Base-by-base conservation (phyloP, 2,888 invertebrate genomes). In the Pilophorus perplexus region DNA sequence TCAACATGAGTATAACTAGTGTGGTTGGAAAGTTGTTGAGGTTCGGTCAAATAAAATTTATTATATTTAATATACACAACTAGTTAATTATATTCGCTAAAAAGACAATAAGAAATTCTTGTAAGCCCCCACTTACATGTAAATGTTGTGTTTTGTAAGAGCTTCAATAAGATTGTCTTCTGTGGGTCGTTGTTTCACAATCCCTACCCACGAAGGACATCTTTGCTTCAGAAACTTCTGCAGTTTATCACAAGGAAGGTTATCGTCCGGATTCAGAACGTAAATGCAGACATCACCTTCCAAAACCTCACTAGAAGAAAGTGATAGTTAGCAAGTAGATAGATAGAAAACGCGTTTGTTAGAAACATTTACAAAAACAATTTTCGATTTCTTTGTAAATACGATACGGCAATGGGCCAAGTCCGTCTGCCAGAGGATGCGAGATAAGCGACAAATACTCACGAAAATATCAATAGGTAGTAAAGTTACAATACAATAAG, bases 191-290 rank as follows among this genome's bases (percentile, higher is more conserved):
- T 76, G 74, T 0, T 84, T 83, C 14, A 80, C 77, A 54, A 82
- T 77, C 0, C 88, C 87, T 20, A 75, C 74, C 88, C 89, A 89
- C 1, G 77, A 72, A 0, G 77, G 75, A 71, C 84, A 79, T 79
- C 83, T 82, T 74, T 81, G 81, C 64, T 81, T 74, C 8, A 84
- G 79, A 71, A 84, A 84, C 4, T 81, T 76, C 48, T 76, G 77
- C 76, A 87, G 81, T 0, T 84, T 80, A 68, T 82, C 79, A 76
- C 81, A 80, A 0, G 80, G 77, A 54, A 90, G 77, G 74, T 87
- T 84, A 70, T 81, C 80, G 76, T 85, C 86, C 55, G 90, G 90
- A 76, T 90, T 88, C 14, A 90, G 80, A 57, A 88, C 78, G 75
- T 85, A 87, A 69, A 75, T 81, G 2, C 78, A 75, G 2, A 77